Conservation (phyloP, 2,888 invertebrate species). For the Tipula vernalis region DNA sequence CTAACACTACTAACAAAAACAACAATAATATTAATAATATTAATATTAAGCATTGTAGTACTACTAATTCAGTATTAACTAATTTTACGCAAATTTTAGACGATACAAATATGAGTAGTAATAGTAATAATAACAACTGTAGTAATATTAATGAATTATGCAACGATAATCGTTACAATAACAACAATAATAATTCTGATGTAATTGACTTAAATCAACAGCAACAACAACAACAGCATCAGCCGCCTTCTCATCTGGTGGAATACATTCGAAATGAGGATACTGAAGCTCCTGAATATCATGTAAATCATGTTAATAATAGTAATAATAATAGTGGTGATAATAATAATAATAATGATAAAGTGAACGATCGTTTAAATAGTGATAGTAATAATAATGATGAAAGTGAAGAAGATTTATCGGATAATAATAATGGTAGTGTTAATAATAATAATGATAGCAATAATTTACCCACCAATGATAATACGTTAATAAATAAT, state of each 20-base stretch:
- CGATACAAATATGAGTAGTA: neutral
- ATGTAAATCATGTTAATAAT: neutral
- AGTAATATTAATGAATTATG: neutral
- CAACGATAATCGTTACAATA: neutral
- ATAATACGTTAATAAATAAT: conserved; percentile 28
- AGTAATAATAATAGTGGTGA: conserved; percentile 15
- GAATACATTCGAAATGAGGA: neutral
- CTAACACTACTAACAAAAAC: conserved; percentile 18
- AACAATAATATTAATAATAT: conserved; percentile 25
- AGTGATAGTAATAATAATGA: conserved; percentile 22
- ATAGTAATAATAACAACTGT: neutral
- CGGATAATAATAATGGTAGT: conserved; percentile 7
- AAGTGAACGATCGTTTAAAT: conserved; percentile 25
- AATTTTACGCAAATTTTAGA: neutral
- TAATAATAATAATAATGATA: conserved; percentile 28
- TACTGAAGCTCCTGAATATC: neutral
- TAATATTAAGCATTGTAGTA: neutral
- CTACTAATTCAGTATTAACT: neutral
- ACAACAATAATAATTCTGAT: neutral
- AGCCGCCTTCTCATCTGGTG: neutral
- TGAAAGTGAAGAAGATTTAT: neutral
- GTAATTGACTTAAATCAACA: neutral
- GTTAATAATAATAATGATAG: conserved; percentile 14
- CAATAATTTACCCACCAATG: conserved; percentile 16
- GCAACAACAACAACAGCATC: neutral